Percentiles rank a stretch among this genome's conserved stretches.
Evolutionary conservation across 1,140 invertebrate species (phyloP).

Genomic region (Nautilus pompilius): DNA sequence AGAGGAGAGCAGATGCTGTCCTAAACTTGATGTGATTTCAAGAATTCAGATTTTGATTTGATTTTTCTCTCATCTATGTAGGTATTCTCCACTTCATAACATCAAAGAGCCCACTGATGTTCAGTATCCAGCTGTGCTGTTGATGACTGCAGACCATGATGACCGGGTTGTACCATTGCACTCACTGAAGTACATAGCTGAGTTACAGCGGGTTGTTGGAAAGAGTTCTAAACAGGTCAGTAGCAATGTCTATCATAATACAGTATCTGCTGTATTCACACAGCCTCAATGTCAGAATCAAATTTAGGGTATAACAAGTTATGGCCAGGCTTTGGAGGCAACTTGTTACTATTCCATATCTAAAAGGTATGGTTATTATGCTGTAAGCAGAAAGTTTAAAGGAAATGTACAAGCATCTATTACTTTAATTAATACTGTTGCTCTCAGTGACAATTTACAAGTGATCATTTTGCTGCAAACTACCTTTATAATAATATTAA

Average conservation of each 20-base stretch:
- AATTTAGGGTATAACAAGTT: not conserved
- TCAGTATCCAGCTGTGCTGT: constrained; percentile 86
- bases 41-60: too few relatives aligned
- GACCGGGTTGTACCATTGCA: constrained; percentile 95
- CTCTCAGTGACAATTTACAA: too few relatives aligned
- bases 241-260: too few relatives aligned
- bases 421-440: too few relatives aligned
- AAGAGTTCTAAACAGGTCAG: constrained; percentile 59
- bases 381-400: too few relatives aligned
- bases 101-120: constrained; percentile 64
- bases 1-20: too few relatives aligned
- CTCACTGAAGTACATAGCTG: constrained; percentile 91
- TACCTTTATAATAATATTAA: too few relatives aligned
- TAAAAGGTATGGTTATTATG: too few relatives aligned
- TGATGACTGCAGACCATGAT: constrained; percentile 96
- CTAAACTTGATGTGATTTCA: too few relatives aligned
- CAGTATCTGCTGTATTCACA: not conserved
- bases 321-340: not conserved
- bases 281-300: not conserved
- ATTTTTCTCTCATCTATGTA: constrained; percentile 24
- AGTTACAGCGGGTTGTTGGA: constrained; percentile 77
- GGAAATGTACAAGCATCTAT: too few relatives aligned
- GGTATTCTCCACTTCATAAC: constrained; percentile 92
- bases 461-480: too few relatives aligned
- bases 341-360: not conserved